A percentile compares a stretch with the other conserved stretches of the same genome.
These are phyloP conservation scores for Poicephalus gulielmi DNA, from an alignment of 2,113 vertebrate genomes.

Conservation along the genomic window DNA sequence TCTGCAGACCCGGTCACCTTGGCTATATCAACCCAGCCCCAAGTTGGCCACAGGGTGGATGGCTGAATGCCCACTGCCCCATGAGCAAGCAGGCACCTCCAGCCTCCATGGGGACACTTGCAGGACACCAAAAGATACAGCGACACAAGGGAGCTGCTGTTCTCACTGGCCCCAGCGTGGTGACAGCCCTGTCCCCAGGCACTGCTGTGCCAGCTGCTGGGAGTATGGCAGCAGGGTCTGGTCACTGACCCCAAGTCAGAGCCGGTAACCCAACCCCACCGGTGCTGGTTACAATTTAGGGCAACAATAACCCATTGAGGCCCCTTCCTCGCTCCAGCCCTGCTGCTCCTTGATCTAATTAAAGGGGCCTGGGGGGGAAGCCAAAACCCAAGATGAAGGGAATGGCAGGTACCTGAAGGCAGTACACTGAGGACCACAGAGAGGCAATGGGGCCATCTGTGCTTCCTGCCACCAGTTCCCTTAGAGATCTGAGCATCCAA, in stretches of 20 bases:
- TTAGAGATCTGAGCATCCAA: no score
- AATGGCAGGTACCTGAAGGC: not conserved
- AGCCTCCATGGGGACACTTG: not conserved
- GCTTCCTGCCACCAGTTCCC: fast-evolving
- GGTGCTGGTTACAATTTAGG: constrained; percentile 66
- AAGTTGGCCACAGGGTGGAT: fast-evolving
- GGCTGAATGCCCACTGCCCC: not conserved
- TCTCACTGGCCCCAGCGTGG: fast-evolving
- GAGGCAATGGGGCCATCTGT: fast-evolving
- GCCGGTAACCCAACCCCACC: constrained; percentile 12
- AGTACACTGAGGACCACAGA: not conserved
- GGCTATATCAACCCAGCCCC: not conserved
- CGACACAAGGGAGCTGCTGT: not conserved
- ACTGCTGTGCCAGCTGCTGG: fast-evolving
- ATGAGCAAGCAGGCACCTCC: fast-evolving
- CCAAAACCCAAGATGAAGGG: not conserved
- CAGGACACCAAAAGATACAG: fast-evolving
- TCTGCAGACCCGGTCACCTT: fast-evolving
- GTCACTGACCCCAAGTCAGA: not conserved
- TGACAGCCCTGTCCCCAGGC: not conserved
- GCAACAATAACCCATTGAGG: constrained; percentile 58
- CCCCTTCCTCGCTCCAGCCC: constrained; percentile 55
- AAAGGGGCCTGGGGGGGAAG: not conserved
- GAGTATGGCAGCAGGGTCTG: not conserved
- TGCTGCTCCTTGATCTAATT: constrained; percentile 47